Base-by-base conservation (phyloP, 2,797 vertebrate genomes). In the Tiaroga cobitis region DNA sequence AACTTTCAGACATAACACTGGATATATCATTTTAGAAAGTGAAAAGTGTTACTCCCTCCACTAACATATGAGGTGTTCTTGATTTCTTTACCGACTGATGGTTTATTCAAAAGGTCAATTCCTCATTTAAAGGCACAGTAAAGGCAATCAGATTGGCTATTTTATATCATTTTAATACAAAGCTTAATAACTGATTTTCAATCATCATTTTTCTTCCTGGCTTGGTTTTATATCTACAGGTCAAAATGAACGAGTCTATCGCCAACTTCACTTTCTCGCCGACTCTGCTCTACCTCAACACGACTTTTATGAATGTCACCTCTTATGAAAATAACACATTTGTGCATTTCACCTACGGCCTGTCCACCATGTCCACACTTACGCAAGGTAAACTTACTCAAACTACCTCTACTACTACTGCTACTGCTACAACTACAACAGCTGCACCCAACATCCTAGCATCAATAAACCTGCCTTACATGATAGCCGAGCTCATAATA, bases 401-500 rank as follows among this genome's bases (percentile, higher is more conserved):
- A 41, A n/a, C 74, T 3, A 65, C 63, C 19, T 18, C 46, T 13
- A 34, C 70, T 41, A 80, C 75, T 21, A 80, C 75, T 21, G 11
- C 54, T 0, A 46, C 67, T 0, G 63, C 69, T 6, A n/a, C 68
- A 2, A n/a, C 79, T 46, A 21, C 65, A 49, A 54, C 84, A 43
- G 37, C 51, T 8, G 32, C 65, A 24, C 82, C 69, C 0, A 89
- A 88, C 18, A 7, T 86, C 67, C 72, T 78, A 39, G 82, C 90
- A 2, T 92, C 92, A 41, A 88, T 93, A 4, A 94, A 96, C 5
- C 46, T 90, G 16, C 89, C 92, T 0, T 96, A 96, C 91, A 90
- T 93, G 87, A 85, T 72, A 2, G 94, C 93, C 0, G 96, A 96
- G 91, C 92, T 96, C 0, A 3, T 92, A 68, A 96, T 96, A 1